Evolutionary conservation across 2,888 invertebrate species (phyloP).

Genomic region (Plemyria rubiginata): DNA sequence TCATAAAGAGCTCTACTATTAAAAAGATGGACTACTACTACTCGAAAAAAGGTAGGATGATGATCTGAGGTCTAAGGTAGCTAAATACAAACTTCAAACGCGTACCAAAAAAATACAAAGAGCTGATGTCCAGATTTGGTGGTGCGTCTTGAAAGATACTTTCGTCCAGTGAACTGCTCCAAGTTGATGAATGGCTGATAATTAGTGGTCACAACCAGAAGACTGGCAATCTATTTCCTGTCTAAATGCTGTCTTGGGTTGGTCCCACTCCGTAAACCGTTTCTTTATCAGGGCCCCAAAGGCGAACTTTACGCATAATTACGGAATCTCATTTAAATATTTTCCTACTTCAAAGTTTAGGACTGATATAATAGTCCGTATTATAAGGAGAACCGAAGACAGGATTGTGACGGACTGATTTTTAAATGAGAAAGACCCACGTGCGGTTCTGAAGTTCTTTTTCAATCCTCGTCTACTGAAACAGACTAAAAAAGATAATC

Average conservation of each 20-base stretch:
- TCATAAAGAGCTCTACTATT: too few species aligned
- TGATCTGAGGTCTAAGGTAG: too few species aligned
- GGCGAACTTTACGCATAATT: constrained; percentile 60
- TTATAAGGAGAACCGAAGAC: constrained; percentile 23
- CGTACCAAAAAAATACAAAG: too few species aligned
- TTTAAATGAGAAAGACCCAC: constrained; percentile 2
- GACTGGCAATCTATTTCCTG: neutral
- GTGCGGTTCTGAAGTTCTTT: neutral
- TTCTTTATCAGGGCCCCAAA: constrained; percentile 50
- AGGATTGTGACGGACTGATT: constrained; percentile 25
- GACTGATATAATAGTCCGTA: constrained; percentile 34
- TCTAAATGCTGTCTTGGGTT: constrained; percentile 23
- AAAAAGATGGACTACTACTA: too few species aligned
- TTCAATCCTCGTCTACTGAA: neutral
- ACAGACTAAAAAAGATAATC: too few species aligned
- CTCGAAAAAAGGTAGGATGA: too few species aligned
- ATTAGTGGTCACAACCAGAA: neutral
- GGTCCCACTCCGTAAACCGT: constrained; percentile 43
- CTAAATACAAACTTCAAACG: too few species aligned
- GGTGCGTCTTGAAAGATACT: neutral
- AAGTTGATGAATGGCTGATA: neutral
- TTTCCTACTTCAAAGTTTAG: constrained; percentile 50
- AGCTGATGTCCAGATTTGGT: neutral
- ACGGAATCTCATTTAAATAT: constrained; percentile 60
- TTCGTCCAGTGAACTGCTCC: neutral